Evolutionary conservation across 2,888 invertebrate genomes (phyloP).

Genomic region (Gisinianus flammeolus): DNA sequence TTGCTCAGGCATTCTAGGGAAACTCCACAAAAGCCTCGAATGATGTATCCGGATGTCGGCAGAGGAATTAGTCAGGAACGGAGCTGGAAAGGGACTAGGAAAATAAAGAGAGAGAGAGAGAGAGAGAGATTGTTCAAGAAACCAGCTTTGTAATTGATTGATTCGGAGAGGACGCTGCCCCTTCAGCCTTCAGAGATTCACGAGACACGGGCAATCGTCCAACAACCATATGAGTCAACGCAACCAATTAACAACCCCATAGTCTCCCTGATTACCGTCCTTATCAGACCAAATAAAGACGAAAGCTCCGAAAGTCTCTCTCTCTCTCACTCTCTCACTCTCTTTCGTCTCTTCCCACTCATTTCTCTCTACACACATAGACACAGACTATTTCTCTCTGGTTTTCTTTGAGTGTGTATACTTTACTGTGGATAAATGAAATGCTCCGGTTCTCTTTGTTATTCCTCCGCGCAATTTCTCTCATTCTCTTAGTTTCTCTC

Average conservation of each 20-base stretch:
- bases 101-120: constrained; percentile 9
- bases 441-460: not conserved
- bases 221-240: constrained; percentile 37
- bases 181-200: too few relatives aligned
- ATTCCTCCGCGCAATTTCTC: constrained; percentile 1
- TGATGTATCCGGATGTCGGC: constrained; percentile 13
- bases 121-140: constrained; percentile 44
- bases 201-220: constrained; percentile 28
- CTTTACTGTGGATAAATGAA: not conserved
- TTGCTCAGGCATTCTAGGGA: constrained; percentile 12
- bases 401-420: not conserved
- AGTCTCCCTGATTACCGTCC: constrained; percentile 30
- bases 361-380: not conserved
- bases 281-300: constrained; percentile 32
- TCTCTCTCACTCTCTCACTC: not conserved
- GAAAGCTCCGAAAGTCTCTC: not conserved
- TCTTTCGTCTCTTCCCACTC: not conserved
- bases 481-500: not conserved
- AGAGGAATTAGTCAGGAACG: not conserved
- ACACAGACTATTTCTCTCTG: not conserved
- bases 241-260: constrained; percentile 31
- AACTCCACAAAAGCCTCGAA: constrained; percentile 22
- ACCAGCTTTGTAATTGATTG: constrained; percentile 45
- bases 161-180: constrained; percentile 41
- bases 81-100: not conserved